Percentiles rank a stretch among this genome's conserved stretches.
Conservation (phyloP, 2,888 invertebrate species). For the Teinopalpus imperialis region DNA sequence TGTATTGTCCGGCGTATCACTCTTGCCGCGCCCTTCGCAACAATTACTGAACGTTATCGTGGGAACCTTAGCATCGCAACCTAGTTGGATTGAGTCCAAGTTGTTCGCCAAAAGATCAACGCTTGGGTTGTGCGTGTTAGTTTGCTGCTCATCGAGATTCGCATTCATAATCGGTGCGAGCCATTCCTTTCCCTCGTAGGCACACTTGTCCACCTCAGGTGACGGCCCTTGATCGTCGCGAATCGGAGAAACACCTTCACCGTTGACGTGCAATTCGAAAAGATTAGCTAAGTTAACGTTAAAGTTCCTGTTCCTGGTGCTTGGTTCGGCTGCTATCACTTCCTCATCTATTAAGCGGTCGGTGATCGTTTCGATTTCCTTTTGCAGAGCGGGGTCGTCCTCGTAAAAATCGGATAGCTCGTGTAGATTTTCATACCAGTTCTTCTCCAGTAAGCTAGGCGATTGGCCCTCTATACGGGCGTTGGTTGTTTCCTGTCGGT, state of each 20-base stretch:
- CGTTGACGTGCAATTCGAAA: slow-evolving; percentile 61
- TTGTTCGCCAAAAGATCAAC: slow-evolving; percentile 63
- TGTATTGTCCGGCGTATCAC: slow-evolving; percentile 55
- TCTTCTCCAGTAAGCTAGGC: slow-evolving; percentile 53
- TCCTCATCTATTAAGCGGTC: slow-evolving; percentile 59
- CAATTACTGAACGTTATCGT: slow-evolving; percentile 77
- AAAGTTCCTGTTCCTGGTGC: slow-evolving; percentile 49
- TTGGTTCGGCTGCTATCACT: slow-evolving; percentile 41
- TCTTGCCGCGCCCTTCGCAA: slow-evolving; percentile 58
- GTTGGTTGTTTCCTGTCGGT: slow-evolving; percentile 50
- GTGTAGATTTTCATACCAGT: slow-evolving; percentile 66
- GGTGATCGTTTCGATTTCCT: slow-evolving; percentile 63
- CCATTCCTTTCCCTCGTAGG: slow-evolving; percentile 75
- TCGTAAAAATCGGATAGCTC: slow-evolving; percentile 77
- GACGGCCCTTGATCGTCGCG: slow-evolving; percentile 54
- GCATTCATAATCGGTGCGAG: slow-evolving; percentile 70
- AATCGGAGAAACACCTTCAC: slow-evolving; percentile 59
- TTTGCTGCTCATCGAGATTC: slow-evolving; percentile 55
- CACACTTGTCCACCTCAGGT: slow-evolving; percentile 49
- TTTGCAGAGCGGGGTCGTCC: slow-evolving; percentile 61
- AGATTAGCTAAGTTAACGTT: slow-evolving; percentile 71
- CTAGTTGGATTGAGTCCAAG: slow-evolving; percentile 58
- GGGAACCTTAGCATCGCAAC: slow-evolving; percentile 66
- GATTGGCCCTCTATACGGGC: slow-evolving; percentile 41
- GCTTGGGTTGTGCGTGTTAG: slow-evolving; percentile 42